These are phyloP conservation scores for Drosophila histrio DNA, from an alignment of 2,888 invertebrate genomes.

Conservation along the genomic window DNA sequence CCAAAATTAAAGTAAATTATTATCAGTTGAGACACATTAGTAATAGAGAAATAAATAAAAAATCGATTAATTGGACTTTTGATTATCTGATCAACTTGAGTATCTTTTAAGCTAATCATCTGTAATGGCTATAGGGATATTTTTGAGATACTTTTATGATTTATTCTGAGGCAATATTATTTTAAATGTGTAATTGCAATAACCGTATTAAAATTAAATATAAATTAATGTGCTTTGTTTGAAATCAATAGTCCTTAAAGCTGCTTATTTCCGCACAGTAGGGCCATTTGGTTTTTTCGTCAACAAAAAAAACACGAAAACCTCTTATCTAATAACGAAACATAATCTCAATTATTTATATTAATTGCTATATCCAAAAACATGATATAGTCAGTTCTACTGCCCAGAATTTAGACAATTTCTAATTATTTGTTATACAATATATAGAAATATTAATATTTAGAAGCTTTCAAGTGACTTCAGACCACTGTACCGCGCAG, in stretches of 20 bases:
- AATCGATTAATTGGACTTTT: background rate
- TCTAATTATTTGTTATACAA: too few relatives aligned
- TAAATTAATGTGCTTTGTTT: constrained; percentile 27
- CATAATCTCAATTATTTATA: too few relatives aligned
- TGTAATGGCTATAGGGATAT: background rate
- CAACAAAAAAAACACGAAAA: background rate
- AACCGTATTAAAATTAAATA: constrained; percentile 3
- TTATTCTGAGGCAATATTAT: background rate
- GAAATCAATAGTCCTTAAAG: constrained; percentile 64
- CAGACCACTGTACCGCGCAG: background rate
- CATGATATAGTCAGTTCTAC: too few relatives aligned
- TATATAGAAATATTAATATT: background rate
- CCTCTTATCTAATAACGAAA: too few relatives aligned
- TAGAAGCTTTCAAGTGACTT: background rate
- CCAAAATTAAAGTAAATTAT: background rate
- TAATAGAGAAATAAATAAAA: too few relatives aligned
- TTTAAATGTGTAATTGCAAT: background rate
- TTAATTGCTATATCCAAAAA: too few relatives aligned
- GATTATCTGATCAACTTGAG: background rate
- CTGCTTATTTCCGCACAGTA: constrained; percentile 37
- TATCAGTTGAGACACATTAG: background rate
- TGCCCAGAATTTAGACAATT: too few relatives aligned
- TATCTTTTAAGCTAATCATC: background rate
- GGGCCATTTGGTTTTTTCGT: background rate
- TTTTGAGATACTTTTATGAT: background rate